These are phyloP conservation scores for Eristalinus aeneus DNA, from an alignment of 2,888 invertebrate genomes.

Conservation along the genomic window DNA sequence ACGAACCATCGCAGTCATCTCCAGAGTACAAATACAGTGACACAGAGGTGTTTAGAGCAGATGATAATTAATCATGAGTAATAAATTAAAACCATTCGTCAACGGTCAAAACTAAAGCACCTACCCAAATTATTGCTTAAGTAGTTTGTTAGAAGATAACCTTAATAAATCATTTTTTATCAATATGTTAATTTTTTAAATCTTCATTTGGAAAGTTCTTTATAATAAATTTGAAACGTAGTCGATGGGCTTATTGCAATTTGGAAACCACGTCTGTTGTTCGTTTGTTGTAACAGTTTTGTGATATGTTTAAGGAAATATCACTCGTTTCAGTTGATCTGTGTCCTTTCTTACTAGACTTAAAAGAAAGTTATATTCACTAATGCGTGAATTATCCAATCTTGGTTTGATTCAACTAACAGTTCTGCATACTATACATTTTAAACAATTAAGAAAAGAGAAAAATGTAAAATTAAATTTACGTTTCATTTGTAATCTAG, in stretches of 20 bases:
- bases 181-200: neutral
- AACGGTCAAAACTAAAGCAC: slow-evolving; percentile 21
- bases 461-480: slow-evolving; percentile 15
- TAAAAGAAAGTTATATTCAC: too few relatives aligned
- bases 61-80: slow-evolving; percentile 38
- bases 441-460: too few relatives aligned
- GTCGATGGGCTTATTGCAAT: too few relatives aligned
- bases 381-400: too few relatives aligned
- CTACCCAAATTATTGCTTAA: neutral
- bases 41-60: slow-evolving; percentile 23
- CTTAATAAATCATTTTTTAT: neutral
- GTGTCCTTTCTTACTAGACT: too few relatives aligned
- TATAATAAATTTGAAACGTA: too few relatives aligned
- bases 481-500: slow-evolving; percentile 51
- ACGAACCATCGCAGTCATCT: slow-evolving; percentile 39
- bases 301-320: too few relatives aligned
- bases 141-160: neutral
- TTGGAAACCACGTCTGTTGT: too few relatives aligned
- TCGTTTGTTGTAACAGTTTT: too few relatives aligned
- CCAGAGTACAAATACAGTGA: slow-evolving; percentile 61
- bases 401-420: too few relatives aligned
- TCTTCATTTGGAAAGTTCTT: neutral
- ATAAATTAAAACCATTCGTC: slow-evolving; percentile 20
- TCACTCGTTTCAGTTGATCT: too few relatives aligned
- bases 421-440: too few relatives aligned